A percentile compares a stretch with the other conserved stretches of the same genome.
phyloP scores from a whole-genome alignment of 2,797 vertebrate genomes.

The Microctenopoma steveboyesi region DNA sequence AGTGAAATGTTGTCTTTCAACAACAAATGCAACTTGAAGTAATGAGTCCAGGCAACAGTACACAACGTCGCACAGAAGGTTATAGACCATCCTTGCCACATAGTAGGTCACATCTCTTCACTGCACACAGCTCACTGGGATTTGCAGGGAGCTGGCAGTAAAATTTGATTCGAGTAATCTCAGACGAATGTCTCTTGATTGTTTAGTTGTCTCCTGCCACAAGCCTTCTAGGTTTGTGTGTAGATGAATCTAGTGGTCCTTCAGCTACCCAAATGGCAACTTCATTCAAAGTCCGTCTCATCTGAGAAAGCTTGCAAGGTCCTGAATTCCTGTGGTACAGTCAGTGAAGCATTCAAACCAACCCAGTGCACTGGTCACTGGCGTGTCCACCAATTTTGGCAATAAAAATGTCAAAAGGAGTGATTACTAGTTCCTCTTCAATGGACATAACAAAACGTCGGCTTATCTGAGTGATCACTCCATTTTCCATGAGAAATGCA shows the following conservation, averaged over 20 bases:
- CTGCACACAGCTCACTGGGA: constrained; percentile 3
- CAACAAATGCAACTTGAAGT: constrained; percentile 40
- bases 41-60: constrained; percentile 26
- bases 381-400: constrained; percentile 27
- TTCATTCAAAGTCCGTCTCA: constrained; percentile 6
- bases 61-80: constrained; percentile 7
- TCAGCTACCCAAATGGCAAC: constrained; percentile 18
- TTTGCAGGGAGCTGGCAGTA: constrained; percentile 19
- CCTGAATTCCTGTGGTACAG: constrained; percentile 8
- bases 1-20: constrained; percentile 27
- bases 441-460: constrained; percentile 22
- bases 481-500: background rate
- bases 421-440: constrained; percentile 21
- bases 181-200: constrained; percentile 27
- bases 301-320: constrained; percentile 1
- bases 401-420: constrained; percentile 19
- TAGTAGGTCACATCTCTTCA: constrained; percentile 26
- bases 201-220: constrained; percentile 16
- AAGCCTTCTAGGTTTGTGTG: constrained; percentile 16
- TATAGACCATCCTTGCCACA: no score
- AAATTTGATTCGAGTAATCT: constrained; percentile 12
- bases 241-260: constrained; percentile 15
- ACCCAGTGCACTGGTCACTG: constrained; percentile 9
- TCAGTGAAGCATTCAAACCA: constrained; percentile 1
- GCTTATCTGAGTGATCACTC: constrained; percentile 25